Conservation (phyloP, 64 coral and sea anemone species). For the Dendronephthya gigantea region DNA sequence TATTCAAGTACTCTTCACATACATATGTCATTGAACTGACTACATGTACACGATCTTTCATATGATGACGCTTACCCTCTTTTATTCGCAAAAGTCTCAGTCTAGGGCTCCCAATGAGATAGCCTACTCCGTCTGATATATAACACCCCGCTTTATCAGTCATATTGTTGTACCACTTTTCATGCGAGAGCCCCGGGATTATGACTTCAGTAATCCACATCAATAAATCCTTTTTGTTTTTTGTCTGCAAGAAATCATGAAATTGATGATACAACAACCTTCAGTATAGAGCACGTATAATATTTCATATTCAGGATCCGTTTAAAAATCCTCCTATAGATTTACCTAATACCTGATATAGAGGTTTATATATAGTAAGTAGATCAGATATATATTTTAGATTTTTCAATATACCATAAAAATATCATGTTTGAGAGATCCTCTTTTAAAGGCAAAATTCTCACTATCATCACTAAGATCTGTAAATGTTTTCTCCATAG, state of each 20-base stretch:
- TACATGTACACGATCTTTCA: too few relatives aligned
- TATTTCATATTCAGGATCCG: too few relatives aligned
- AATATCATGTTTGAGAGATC: not conserved
- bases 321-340: not conserved
- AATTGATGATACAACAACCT: not conserved
- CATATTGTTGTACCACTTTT: constrained; percentile 59
- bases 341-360: too few relatives aligned
- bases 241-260: constrained; percentile 18
- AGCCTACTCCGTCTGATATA: constrained; percentile 62
- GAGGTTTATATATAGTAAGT: too few relatives aligned
- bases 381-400: not conserved
- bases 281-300: too few relatives aligned
- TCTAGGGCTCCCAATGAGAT: constrained; percentile 52
- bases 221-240: constrained; percentile 46
- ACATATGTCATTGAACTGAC: too few relatives aligned
- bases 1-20: too few relatives aligned
- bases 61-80: constrained; percentile 41
- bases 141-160: constrained; percentile 20
- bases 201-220: constrained; percentile 55
- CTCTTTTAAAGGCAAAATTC: not conserved
- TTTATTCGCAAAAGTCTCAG: constrained; percentile 85
- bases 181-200: constrained; percentile 65
- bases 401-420: not conserved
- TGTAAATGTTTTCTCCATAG: not conserved
- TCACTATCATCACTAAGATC: not conserved